phyloP scores from a whole-genome alignment of 2,888 invertebrate species.

The Tanypteryx hageni region DNA sequence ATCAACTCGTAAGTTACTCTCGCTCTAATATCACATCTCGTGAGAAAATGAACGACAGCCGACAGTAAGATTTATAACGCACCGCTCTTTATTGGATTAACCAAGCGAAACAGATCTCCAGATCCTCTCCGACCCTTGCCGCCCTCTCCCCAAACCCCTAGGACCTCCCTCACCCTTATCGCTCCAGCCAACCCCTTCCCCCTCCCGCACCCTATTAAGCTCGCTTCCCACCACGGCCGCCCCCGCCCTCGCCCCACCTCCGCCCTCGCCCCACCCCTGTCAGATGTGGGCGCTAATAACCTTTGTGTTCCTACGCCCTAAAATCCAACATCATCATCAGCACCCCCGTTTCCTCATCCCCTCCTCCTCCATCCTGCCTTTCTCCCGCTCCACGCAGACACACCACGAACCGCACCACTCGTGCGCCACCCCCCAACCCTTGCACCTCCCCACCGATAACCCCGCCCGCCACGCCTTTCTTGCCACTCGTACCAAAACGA shows the following conservation, averaged over 20 bases:
- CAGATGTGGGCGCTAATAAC: slow-evolving; percentile 44
- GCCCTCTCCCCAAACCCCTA: neutral
- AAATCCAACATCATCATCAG: slow-evolving; percentile 50
- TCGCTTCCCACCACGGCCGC: neutral
- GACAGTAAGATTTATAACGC: slow-evolving; percentile 53
- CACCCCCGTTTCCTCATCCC: neutral
- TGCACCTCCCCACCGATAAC: neutral
- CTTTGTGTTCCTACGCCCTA: slow-evolving; percentile 35
- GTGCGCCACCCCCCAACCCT: neutral
- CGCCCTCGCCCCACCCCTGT: neutral
- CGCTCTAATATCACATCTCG: slow-evolving; percentile 57
- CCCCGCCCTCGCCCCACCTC: neutral
- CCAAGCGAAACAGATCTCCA: slow-evolving; percentile 46
- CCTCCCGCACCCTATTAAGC: neutral
- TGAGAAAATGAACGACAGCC: slow-evolving; percentile 61
- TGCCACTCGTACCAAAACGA: too few relatives aligned
- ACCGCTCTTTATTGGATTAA: slow-evolving; percentile 57
- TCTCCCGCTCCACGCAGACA: neutral
- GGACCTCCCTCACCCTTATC: neutral
- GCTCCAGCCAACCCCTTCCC: neutral
- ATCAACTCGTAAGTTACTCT: slow-evolving; percentile 33
- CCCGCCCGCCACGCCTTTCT: too few relatives aligned
- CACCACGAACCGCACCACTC: neutral
- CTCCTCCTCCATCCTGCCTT: neutral
- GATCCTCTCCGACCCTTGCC: neutral